These are phyloP conservation scores for Drosophila silvestris DNA, from an alignment of 2,888 invertebrate genomes.

Conservation along the genomic window DNA sequence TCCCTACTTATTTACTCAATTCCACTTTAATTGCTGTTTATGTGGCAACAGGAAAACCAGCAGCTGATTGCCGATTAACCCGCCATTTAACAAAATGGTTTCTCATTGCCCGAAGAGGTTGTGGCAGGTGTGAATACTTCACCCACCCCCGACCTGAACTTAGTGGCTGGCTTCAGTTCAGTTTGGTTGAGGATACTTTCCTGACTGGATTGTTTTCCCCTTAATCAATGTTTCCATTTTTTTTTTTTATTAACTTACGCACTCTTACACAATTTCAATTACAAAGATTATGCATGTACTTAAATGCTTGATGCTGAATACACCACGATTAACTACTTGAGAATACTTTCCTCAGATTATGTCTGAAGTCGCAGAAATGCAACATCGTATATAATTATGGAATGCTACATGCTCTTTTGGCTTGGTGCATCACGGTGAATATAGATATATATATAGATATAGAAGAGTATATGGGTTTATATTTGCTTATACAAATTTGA, in stretches of 20 bases:
- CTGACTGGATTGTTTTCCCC: neutral
- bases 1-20: neutral
- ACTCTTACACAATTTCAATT: neutral
- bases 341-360: neutral
- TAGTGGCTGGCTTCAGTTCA: neutral
- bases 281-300: neutral
- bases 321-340: neutral
- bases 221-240: neutral
- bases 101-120: neutral
- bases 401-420: neutral
- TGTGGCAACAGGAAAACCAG: neutral
- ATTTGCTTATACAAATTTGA: neutral
- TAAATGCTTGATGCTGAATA: neutral
- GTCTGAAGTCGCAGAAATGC: neutral
- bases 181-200: neutral
- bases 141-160: neutral
- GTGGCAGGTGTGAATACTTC: conserved; percentile 1
- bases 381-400: neutral
- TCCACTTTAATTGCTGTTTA: conserved; percentile 5
- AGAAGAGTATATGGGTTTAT: too few relatives aligned
- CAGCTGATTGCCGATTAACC: conserved; percentile 24
- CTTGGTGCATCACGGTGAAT: neutral
- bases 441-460: neutral
- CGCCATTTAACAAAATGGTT: conserved; percentile 7
- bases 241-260: neutral